Conservation (phyloP, 2,888 invertebrate species). For the Andrena minutula region DNA sequence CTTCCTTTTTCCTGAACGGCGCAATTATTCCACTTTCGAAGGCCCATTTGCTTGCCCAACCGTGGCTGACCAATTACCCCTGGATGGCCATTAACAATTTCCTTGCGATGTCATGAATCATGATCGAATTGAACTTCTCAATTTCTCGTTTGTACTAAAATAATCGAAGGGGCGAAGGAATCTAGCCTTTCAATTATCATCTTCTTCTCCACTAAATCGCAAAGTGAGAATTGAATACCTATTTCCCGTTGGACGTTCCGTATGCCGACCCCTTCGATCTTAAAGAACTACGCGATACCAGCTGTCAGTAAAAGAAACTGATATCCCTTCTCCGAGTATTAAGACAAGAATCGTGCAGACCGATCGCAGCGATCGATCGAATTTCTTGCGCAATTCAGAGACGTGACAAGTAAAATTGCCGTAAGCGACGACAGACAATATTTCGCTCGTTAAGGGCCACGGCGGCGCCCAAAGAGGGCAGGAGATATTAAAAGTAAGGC, state of each 20-base stretch:
- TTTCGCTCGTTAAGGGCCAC: slow-evolving; percentile 72
- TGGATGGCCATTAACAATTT: background rate
- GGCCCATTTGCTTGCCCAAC: slow-evolving; percentile 32
- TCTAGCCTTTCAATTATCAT: no score
- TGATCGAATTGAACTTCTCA: background rate
- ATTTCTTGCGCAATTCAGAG: slow-evolving; percentile 38
- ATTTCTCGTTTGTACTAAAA: background rate
- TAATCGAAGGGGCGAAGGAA: no score
- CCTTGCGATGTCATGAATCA: background rate
- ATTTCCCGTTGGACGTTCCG: background rate
- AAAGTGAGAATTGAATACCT: background rate
- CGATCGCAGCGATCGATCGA: slow-evolving; percentile 49
- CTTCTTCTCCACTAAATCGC: no score
- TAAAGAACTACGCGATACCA: background rate
- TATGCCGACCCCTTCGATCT: background rate
- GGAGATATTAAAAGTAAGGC: slow-evolving; percentile 81
- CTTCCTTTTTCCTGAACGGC: slow-evolving; percentile 47
- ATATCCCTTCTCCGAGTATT: background rate
- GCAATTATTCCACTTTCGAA: slow-evolving; percentile 54
- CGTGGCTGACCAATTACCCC: background rate
- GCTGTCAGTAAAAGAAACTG: no score
- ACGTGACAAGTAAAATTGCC: slow-evolving; percentile 69
- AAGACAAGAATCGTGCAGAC: background rate
- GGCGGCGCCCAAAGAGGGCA: slow-evolving; percentile 49
- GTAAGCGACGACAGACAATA: slow-evolving; percentile 69